A percentile compares a stretch with the other conserved stretches of the same genome.
phyloP scores from a whole-genome alignment of 2,113 vertebrate genomes.

The Oxygymnocypris stewartii region DNA sequence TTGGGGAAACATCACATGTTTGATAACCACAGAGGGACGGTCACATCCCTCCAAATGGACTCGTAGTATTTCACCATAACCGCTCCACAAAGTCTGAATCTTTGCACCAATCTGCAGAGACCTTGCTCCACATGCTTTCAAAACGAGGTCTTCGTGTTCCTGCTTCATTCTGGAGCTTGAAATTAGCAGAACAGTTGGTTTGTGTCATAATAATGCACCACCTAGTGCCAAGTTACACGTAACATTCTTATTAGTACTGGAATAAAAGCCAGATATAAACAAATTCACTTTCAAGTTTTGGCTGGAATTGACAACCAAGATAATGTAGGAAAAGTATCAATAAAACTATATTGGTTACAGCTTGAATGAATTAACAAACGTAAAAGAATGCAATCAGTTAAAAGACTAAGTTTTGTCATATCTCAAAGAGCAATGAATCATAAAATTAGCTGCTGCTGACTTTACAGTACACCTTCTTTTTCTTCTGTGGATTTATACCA shows the following conservation, averaged over 20 bases:
- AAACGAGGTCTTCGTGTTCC: slow-evolving; percentile 69
- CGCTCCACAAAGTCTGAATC: slow-evolving; percentile 77
- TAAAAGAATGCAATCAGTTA: neutral
- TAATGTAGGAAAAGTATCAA: neutral
- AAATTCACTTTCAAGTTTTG: neutral
- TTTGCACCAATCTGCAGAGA: slow-evolving; percentile 63
- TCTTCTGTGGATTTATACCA: no score
- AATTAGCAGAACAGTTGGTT: neutral
- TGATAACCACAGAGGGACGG: slow-evolving; percentile 71
- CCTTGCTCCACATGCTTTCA: slow-evolving; percentile 68
- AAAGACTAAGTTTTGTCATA: neutral
- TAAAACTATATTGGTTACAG: neutral
- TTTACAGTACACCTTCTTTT: neutral
- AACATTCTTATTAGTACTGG: neutral
- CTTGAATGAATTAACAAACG: neutral
- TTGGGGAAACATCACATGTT: slow-evolving; percentile 73
- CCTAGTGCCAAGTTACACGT: neutral
- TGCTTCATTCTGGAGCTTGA: slow-evolving; percentile 65
- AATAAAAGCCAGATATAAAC: neutral
- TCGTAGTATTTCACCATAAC: slow-evolving; percentile 74
- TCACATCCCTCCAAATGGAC: slow-evolving; percentile 71
- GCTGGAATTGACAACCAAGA: neutral
- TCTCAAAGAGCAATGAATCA: neutral
- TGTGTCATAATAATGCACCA: neutral
- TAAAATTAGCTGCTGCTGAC: neutral